Conservation (phyloP, 2,113 vertebrate genomes). For the Pseudopodoces humilis region DNA sequence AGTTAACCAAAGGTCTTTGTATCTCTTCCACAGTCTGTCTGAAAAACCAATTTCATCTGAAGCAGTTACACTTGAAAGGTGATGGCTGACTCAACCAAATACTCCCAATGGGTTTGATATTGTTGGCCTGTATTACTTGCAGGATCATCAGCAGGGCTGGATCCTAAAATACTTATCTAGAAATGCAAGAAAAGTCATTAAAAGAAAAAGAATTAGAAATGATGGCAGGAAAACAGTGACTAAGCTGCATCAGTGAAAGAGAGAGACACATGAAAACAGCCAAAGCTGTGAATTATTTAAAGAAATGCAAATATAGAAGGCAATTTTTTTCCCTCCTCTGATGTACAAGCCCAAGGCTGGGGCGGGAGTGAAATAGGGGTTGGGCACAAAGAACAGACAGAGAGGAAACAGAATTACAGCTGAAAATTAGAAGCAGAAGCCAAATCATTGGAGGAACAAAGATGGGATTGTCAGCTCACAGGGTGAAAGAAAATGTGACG, state of each 20-base stretch:
- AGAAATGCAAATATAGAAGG: neutral
- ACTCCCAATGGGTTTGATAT: neutral
- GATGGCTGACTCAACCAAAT: neutral
- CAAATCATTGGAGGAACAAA: neutral
- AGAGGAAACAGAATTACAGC: neutral
- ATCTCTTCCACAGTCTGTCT: neutral
- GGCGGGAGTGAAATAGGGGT: rapidly evolving
- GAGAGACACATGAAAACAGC: neutral
- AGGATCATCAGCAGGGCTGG: neutral
- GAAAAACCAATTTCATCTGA: neutral
- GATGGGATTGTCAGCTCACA: neutral
- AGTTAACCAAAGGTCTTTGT: neutral
- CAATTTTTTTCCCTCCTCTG: neutral
- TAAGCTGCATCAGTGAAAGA: neutral
- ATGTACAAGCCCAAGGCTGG: neutral
- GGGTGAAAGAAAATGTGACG: neutral
- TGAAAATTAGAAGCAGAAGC: neutral
- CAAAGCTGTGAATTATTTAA: neutral
- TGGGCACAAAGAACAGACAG: neutral
- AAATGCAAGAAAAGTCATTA: neutral
- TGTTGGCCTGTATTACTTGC: neutral
- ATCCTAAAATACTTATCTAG: neutral
- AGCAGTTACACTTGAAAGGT: neutral
- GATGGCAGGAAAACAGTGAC: neutral
- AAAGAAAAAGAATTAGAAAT: neutral